Conservation (phyloP, 1,140 invertebrate species). For the Drosophila bocqueti region DNA sequence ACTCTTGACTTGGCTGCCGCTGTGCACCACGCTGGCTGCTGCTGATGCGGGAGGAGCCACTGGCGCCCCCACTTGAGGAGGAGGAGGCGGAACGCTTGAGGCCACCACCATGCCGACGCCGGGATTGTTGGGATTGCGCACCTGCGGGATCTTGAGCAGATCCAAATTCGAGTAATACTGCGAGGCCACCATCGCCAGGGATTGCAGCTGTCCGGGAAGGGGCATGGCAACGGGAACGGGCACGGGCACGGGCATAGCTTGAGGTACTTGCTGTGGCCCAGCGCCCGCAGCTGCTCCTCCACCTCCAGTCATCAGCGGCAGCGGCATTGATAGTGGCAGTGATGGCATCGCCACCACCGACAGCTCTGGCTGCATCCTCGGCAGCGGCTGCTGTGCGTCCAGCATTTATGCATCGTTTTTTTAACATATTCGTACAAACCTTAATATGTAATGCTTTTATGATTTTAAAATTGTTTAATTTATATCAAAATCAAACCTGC, state of each 20-base stretch:
- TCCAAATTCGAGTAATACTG: conserved; percentile 81
- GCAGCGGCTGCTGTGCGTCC: no score
- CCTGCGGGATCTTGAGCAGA: conserved; percentile 76
- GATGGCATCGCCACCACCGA: not conserved
- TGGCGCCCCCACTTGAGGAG: no score
- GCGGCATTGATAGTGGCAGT: not conserved
- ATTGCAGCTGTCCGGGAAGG: conserved; percentile 3
- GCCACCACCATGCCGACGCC: conserved; percentile 12
- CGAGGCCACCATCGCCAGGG: conserved; percentile 25
- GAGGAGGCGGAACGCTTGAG: not conserved
- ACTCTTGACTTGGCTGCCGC: conserved; percentile 20
- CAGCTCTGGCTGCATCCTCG: conserved; percentile 17
- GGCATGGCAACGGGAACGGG: not conserved
- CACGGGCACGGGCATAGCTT: not conserved
- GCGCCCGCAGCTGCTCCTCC: not conserved
- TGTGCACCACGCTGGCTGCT: not conserved
- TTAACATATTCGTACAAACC: no score
- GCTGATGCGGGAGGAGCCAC: not conserved
- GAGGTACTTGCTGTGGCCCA: conserved; percentile 1
- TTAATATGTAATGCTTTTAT: no score
- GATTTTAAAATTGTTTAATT: no score
- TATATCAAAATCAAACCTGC: no score
- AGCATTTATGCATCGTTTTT: no score
- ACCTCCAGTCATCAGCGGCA: conserved; percentile 6
- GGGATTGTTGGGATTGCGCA: conserved; percentile 59